phyloP scores from a whole-genome alignment of 2,888 invertebrate species.

The Scrobipalpa costella region DNA sequence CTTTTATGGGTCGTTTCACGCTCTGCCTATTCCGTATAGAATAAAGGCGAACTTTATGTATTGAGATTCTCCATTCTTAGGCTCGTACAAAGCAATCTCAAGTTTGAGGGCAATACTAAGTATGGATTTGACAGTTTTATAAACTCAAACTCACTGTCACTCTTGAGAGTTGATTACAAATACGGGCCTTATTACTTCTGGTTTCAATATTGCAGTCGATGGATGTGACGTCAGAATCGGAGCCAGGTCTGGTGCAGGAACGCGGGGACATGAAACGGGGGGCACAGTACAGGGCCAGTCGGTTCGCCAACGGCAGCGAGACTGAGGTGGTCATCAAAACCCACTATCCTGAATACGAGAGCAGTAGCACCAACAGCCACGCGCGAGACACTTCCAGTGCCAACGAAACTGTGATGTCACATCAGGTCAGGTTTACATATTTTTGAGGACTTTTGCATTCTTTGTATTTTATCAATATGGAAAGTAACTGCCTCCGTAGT shows the following conservation, averaged over 20 bases:
- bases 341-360: conserved; percentile 12
- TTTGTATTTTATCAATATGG: too few species aligned
- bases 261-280: neutral
- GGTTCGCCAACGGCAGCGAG: conserved; percentile 1
- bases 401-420: too few species aligned
- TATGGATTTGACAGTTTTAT: too few species aligned
- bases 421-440: neutral
- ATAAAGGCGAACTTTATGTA: too few species aligned
- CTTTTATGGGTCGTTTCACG: too few species aligned
- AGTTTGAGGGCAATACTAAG: too few species aligned
- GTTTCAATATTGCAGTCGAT: neutral
- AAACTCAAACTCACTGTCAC: too few species aligned
- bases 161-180: too few species aligned
- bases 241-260: neutral
- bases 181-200: too few species aligned
- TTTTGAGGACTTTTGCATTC: too few species aligned
- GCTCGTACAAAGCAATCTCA: too few species aligned
- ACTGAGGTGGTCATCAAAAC: conserved; percentile 1
- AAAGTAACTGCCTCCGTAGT: too few species aligned
- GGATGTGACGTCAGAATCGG: conserved; percentile 13
- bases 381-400: neutral
- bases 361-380: conserved; percentile 1
- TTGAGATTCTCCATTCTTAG: neutral
- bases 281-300: neutral
- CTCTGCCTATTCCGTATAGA: neutral